Evolutionary conservation across 2,888 invertebrate species (phyloP).

Genomic region (Drosophila pullipes): DNA sequence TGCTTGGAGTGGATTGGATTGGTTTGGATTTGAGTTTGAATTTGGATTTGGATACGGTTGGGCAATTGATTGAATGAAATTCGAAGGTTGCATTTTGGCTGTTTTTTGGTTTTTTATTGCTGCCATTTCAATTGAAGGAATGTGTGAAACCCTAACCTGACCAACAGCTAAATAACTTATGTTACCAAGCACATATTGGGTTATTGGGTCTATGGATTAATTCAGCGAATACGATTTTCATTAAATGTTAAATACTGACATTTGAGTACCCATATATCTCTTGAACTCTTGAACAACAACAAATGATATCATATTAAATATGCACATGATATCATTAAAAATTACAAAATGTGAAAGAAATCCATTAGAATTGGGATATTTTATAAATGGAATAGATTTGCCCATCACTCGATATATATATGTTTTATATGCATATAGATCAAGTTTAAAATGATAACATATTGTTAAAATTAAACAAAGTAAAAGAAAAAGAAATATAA

Average conservation of each 20-base stretch:
- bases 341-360: too few species aligned
- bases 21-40: background rate
- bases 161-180: conserved; percentile 10
- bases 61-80: conserved; percentile 77
- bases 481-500: too few species aligned
- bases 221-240: conserved; percentile 5
- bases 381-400: too few species aligned
- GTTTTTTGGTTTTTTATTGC: conserved; percentile 34
- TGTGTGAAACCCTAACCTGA: conserved; percentile 52
- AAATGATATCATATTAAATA: background rate
- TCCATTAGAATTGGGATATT: too few species aligned
- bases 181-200: conserved; percentile 31
- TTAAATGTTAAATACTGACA: conserved; percentile 11
- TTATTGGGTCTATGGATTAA: conserved; percentile 11
- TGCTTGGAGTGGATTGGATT: conserved; percentile 22
- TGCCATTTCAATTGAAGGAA: conserved; percentile 66
- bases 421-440: too few species aligned
- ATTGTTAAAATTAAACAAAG: too few species aligned
- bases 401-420: too few species aligned
- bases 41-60: background rate
- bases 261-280: background rate
- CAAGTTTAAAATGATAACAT: too few species aligned
- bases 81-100: conserved; percentile 45
- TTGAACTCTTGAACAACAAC: background rate
- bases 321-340: background rate